Base-by-base conservation (phyloP, 2,113 vertebrate species). In the Rhinolophus sinicus region DNA sequence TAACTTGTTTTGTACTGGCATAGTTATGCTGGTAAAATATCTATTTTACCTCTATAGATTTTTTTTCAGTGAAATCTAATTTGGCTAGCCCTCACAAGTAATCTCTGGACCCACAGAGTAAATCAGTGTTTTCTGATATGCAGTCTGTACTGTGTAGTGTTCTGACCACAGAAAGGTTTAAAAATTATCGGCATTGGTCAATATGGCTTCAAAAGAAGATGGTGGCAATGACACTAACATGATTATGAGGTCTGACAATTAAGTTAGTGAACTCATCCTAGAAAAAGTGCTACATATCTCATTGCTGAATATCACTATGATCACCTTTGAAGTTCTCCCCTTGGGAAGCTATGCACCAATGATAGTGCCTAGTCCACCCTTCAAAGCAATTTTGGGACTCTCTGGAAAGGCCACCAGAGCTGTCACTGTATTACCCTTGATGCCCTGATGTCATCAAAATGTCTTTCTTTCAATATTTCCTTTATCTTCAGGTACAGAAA, bases 61-160 rank as follows among this genome's bases (percentile, higher is more conserved):
- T 97, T 40, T 97, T 50, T 76, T 69, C 47, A 88, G n/a, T 24
- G 38, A 81, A 65, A 94, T 50, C 6, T 22, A 40, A 14, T 69
- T 40, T 81, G 11, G 9, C 33, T 56, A 77, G 11, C 5, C 8
- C 10, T 82, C 60, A 52, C 52, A 7, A 4, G 8, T 85, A 6
- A 69, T 78, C 35, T 77, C 40, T 85, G 56, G 5, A 67, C 0
- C 33, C 67, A 77, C 0, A 67, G 19, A 81, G 11, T 58, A 83
- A 87, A 54, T 73, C 14, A 38, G 19, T 95, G 21, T 76, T 95
- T 73, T 62, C 22, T 84, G 44, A 40, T 67, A 12, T 70, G 6
- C 4, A 40, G 28, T 13, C 9, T 11, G 54, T n/a, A 9, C 10
- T 67, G 12, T 30, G 4, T 88, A 54, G 85, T 75, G 65, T 89